Percentiles rank a stretch among this genome's conserved stretches.
These are phyloP conservation scores for Habrosyne pyritoides DNA, from an alignment of 2,888 invertebrate species.

Conservation along the genomic window DNA sequence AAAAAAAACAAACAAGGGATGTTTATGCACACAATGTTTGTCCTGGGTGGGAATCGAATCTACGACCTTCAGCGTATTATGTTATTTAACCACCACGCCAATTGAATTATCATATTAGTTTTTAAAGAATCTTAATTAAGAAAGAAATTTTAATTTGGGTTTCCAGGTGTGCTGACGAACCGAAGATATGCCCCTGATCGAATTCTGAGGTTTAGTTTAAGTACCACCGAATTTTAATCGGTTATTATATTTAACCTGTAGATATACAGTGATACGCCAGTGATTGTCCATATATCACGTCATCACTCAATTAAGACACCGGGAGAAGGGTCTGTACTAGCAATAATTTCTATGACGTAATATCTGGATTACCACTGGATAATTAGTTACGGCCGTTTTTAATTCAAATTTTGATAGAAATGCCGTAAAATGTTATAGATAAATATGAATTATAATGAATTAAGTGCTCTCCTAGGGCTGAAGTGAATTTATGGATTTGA, in stretches of 20 bases:
- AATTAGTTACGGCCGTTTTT: not conserved
- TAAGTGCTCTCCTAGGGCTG: too few species aligned
- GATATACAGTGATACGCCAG: not conserved
- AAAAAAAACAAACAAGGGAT: too few species aligned
- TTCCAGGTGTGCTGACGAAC: conserved; percentile 58
- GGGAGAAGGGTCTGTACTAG: not conserved
- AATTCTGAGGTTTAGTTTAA: conserved; percentile 38
- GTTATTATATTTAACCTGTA: not conserved
- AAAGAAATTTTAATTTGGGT: not conserved
- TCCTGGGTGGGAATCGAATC: too few species aligned
- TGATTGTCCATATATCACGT: not conserved
- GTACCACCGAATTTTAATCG: not conserved
- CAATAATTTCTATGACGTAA: not conserved
- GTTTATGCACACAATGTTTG: too few species aligned
- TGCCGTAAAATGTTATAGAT: not conserved
- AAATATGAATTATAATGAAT: not conserved
- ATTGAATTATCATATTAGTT: too few species aligned
- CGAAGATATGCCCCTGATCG: conserved; percentile 61
- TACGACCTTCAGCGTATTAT: too few species aligned
- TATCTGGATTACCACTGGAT: not conserved
- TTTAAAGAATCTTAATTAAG: too few species aligned
- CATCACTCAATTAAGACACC: not conserved
- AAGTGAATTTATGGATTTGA: too few species aligned
- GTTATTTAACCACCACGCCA: too few species aligned
- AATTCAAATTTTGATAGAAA: not conserved